phyloP scores from a whole-genome alignment of 2,113 vertebrate species.

The Thunnus maccoyii region DNA sequence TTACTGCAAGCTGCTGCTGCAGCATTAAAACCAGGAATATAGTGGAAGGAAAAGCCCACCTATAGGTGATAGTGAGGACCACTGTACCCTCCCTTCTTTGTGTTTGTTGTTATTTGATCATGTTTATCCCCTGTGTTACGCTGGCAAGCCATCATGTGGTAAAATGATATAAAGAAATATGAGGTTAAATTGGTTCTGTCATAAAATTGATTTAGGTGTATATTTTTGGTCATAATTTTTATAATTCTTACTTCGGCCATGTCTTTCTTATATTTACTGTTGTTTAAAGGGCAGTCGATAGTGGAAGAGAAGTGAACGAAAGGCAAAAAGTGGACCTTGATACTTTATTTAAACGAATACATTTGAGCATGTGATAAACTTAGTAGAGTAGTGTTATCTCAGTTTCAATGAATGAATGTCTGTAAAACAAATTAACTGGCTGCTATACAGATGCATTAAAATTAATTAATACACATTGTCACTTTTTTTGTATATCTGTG shows the following conservation, averaged over 20 bases:
- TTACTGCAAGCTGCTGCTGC: neutral
- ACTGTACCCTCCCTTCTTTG: neutral
- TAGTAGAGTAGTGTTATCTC: neutral
- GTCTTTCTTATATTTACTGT: too few species aligned
- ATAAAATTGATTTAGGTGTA: too few species aligned
- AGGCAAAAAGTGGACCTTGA: neutral
- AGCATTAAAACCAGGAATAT: neutral
- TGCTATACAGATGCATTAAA: neutral
- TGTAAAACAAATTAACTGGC: neutral
- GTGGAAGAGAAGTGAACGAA: neutral
- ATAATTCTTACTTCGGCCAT: too few species aligned
- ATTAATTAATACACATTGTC: neutral
- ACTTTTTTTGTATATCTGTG: slow-evolving; percentile 12
- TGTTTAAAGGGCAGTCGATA: too few species aligned
- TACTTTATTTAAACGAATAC: neutral
- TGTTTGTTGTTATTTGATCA: too few species aligned
- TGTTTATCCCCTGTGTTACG: too few species aligned
- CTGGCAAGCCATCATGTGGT: too few species aligned
- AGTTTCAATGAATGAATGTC: slow-evolving; percentile 21
- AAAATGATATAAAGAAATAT: too few species aligned
- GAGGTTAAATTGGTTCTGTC: too few species aligned
- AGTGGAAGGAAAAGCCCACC: neutral
- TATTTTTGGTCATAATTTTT: too few species aligned
- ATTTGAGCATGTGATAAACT: neutral
- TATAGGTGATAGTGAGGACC: too few species aligned